Evolutionary conservation across 2,888 invertebrate species (phyloP).

Genomic region (Phlogophora meticulosa): DNA sequence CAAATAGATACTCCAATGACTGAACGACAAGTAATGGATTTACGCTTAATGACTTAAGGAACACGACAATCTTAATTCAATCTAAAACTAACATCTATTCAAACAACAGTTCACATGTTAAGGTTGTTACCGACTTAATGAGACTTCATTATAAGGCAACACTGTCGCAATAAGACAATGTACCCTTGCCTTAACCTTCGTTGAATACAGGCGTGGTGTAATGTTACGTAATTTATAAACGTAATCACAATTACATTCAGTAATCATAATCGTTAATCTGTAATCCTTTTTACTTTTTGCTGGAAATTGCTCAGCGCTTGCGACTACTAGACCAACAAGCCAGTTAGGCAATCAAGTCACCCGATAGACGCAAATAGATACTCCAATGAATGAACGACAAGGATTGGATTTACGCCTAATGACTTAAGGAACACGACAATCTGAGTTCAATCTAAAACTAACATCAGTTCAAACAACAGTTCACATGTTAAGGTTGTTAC

Average conservation of each 20-base stretch:
- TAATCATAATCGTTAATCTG: no score
- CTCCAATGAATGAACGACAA: background rate
- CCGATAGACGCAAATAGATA: background rate
- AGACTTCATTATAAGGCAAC: constrained; percentile 44
- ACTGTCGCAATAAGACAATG: constrained; percentile 49
- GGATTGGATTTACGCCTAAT: constrained; percentile 6
- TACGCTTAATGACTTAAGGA: constrained; percentile 9
- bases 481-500: constrained; percentile 23
- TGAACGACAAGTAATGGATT: background rate
- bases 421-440: constrained; percentile 8
- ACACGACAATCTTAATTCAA: constrained; percentile 8
- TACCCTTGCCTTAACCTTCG: no score
- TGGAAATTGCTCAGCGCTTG: no score
- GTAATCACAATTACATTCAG: no score
- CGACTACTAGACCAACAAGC: background rate
- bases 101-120: constrained; percentile 14
- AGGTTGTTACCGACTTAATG: constrained; percentile 36
- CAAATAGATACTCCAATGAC: background rate
- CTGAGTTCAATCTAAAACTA: background rate
- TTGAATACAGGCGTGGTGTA: no score
- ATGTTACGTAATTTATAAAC: no score
- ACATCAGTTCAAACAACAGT: constrained; percentile 4
- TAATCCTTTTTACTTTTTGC: no score
- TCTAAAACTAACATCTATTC: background rate
- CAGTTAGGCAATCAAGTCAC: no score